Evolutionary conservation across 2,113 vertebrate genomes (phyloP), one percentile per base, ranked within the genome.

Genomic region (Pardalotus punctatus): DNA sequence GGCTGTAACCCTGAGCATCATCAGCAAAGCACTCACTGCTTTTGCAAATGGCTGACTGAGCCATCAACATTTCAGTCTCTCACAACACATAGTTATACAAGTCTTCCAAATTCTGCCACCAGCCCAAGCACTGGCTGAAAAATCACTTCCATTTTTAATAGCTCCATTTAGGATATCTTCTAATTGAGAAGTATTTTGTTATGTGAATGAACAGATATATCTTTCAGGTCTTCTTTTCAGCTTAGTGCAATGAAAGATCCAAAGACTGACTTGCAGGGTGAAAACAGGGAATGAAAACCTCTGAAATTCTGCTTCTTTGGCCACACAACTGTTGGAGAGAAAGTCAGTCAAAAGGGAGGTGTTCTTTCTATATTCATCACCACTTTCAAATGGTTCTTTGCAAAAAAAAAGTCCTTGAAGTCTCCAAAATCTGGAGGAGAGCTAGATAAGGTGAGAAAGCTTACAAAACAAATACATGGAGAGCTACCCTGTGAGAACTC

Each of bases 111-210:
- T 71, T 80, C 50, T 67, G 31, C 35, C 72, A 53, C 45, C 36
- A 18, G 7, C 14, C 13, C 0, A 0, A n/a, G 15, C 15, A 53
- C 16, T 40, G 20, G 15, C 28, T 61, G 14, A 9, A 65, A 84
- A 84, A 84, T 50, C 13, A 13, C 3, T 64, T 48, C 42, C 2
- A 14, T 42, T 91, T 70, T 45, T 21, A 47, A 73, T 50, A 81
- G 2, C 12, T 76, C 60, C 0, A 0, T 60, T 66, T 51, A 77
- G 11, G 5, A 14, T 64, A 23, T 48, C 6, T 72, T 47, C 73
- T 85, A 54, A 85, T 43, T 85, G 12, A 61, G 22, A 90, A 67
- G 60, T 69, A 84, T 31, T 79, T 43, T 20, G 8, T 74, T 81
- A 64, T 67, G 31, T 64, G 60, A 81, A 81, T 58, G 14, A 89